Evolutionary conservation across 2,888 invertebrate genomes (phyloP).

Genomic region (Arrhopalites spinosus): DNA sequence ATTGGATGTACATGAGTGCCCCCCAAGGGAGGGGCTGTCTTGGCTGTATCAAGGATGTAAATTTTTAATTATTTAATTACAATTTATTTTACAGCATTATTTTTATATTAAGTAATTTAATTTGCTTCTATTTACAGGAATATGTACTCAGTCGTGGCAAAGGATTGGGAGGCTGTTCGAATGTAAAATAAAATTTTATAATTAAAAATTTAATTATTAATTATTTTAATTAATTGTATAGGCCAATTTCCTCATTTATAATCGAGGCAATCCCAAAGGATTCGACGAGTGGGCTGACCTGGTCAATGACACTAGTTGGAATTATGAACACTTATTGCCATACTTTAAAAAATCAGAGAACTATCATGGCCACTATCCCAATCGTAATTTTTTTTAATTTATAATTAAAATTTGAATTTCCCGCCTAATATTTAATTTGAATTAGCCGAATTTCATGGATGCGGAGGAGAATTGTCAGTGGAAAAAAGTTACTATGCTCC

Average conservation of each 20-base stretch:
- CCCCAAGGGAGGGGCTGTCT: conserved; percentile 47
- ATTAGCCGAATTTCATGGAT: conserved; percentile 28
- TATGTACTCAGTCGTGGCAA: conserved; percentile 45
- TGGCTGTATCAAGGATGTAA: conserved; percentile 42
- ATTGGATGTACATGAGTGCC: conserved; percentile 47
- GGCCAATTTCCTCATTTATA: conserved; percentile 44
- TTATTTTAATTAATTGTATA: too few species aligned
- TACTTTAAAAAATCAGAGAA: conserved; percentile 50
- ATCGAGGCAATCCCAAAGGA: conserved; percentile 44
- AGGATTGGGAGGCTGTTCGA: conserved; percentile 46
- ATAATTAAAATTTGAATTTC: background rate
- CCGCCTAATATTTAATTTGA: too few species aligned
- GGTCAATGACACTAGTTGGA: conserved; percentile 44
- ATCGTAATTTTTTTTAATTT: conserved; percentile 23
- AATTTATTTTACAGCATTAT: conserved; percentile 1
- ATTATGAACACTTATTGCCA: conserved; percentile 40
- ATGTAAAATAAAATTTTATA: too few species aligned
- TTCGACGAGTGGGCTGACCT: conserved; percentile 46
- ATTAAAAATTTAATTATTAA: too few species aligned
- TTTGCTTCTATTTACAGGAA: conserved; percentile 1
- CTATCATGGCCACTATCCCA: conserved; percentile 48
- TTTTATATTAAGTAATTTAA: background rate
- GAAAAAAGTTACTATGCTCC: conserved; percentile 12
- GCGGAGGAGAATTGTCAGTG: conserved; percentile 19
- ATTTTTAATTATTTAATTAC: background rate